These are phyloP conservation scores for Alectoris magna DNA, from an alignment of 2,797 vertebrate genomes.

Conservation along the genomic window DNA sequence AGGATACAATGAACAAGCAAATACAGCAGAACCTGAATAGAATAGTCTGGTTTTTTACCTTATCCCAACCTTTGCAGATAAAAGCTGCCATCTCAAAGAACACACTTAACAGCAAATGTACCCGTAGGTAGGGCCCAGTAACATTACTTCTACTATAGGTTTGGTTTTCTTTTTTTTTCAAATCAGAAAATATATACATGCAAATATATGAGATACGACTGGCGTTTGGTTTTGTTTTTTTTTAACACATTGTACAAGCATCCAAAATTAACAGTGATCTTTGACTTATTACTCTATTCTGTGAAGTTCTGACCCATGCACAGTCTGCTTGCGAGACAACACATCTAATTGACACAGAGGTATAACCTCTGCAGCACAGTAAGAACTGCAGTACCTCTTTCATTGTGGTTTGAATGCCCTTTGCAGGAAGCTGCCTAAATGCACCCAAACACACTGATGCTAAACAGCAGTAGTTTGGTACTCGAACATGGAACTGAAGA, in stretches of 20 bases:
- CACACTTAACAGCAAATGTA: neutral
- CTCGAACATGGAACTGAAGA: neutral
- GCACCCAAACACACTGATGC: neutral
- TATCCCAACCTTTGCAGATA: neutral
- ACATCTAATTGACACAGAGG: neutral
- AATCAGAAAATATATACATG: neutral
- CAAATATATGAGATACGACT: neutral
- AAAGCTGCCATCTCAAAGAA: neutral
- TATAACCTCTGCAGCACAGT: neutral
- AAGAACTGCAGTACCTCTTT: neutral
- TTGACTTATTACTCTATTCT: neutral
- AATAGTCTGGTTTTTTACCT: neutral
- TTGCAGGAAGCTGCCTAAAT: neutral
- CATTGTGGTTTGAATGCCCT: neutral
- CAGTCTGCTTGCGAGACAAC: neutral
- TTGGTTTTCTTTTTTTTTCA: neutral
- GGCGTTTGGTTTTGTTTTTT: neutral
- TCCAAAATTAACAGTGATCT: neutral
- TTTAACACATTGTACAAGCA: neutral
- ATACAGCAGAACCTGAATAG: too few species aligned
- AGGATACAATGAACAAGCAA: neutral
- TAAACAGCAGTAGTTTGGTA: neutral
- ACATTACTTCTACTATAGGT: neutral
- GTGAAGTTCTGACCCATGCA: neutral
- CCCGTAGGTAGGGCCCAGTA: neutral